Percentiles rank a stretch among this genome's conserved stretches.
Evolutionary conservation across 1,140 invertebrate genomes (phyloP).

Genomic region (Drosophila simulans): DNA sequence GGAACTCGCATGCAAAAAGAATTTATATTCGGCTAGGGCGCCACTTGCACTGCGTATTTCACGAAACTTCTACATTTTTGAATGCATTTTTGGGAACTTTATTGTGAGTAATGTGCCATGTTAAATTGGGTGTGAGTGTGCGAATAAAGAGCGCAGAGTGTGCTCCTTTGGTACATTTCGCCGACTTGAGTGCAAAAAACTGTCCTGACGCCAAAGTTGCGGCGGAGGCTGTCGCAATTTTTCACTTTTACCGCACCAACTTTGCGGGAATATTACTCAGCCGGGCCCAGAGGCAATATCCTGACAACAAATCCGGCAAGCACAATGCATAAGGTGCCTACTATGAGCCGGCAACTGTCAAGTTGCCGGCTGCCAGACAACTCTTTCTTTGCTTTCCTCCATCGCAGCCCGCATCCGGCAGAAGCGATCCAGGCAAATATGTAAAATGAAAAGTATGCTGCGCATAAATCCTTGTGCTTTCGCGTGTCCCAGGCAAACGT

Average conservation of each 20-base stretch:
- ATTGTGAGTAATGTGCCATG: conserved; percentile 58
- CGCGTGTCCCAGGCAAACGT: conserved; percentile 35
- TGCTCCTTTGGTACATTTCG: conserved; percentile 26
- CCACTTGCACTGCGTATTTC: conserved; percentile 19
- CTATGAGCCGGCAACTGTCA: conserved; percentile 72
- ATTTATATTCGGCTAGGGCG: conserved; percentile 27
- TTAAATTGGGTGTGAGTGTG: conserved; percentile 67
- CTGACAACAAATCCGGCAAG: conserved; percentile 72
- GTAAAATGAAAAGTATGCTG: conserved; percentile 77
- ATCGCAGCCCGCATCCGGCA: background rate
- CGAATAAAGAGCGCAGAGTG: conserved; percentile 41
- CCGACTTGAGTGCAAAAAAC: conserved; percentile 54
- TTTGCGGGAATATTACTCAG: conserved; percentile 77
- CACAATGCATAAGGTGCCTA: conserved; percentile 74
- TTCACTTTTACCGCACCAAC: conserved; percentile 81
- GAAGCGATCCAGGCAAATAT: conserved; percentile 22
- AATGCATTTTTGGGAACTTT: conserved; percentile 45
- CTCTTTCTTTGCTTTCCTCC: conserved; percentile 19
- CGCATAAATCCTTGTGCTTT: conserved; percentile 75
- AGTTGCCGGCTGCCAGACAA: conserved; percentile 62
- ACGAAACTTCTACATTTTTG: conserved; percentile 35
- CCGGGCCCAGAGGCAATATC: conserved; percentile 66
- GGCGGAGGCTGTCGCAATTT: conserved; percentile 59
- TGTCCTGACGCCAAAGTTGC: conserved; percentile 22
- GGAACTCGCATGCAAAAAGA: conserved; percentile 8